Conservation (phyloP, 2,113 vertebrate genomes). For the Oreotrochilus melanogaster region DNA sequence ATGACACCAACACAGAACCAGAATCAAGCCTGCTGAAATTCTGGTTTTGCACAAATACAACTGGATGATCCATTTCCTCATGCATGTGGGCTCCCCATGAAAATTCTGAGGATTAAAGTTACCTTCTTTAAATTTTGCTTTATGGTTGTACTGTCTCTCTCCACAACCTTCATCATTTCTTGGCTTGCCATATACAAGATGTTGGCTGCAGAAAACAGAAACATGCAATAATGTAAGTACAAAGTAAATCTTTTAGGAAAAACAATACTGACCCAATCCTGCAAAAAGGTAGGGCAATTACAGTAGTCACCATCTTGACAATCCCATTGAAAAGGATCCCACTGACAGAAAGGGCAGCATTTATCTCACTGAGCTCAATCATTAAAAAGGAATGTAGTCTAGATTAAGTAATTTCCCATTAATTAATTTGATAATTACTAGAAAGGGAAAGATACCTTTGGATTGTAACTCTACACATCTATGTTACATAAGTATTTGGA, state of each 20-base stretch:
- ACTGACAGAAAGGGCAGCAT: background rate
- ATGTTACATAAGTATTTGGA: background rate
- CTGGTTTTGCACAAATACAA: background rate
- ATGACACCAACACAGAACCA: background rate
- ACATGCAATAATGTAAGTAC: background rate
- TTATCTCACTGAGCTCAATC: background rate
- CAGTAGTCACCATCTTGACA: background rate
- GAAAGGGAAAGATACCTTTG: background rate
- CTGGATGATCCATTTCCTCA: background rate
- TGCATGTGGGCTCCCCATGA: background rate
- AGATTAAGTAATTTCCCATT: background rate
- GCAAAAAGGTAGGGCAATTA: background rate
- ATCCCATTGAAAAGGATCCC: background rate
- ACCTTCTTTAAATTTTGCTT: slow-evolving; percentile 90
- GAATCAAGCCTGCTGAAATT: background rate
- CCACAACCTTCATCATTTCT: slow-evolving; percentile 89
- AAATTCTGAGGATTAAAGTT: slow-evolving; percentile 45
- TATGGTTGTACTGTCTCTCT: slow-evolving; percentile 88
- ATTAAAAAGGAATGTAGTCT: background rate
- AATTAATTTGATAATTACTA: background rate
- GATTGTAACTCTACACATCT: background rate
- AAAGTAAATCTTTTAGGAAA: background rate
- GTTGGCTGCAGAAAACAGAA: slow-evolving; percentile 82
- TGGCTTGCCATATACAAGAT: slow-evolving; percentile 91
- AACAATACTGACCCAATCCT: background rate